Percentiles rank a stretch among this genome's conserved stretches.
Evolutionary conservation across 2,888 invertebrate genomes (phyloP).

Genomic region (Campoletis raptor): DNA sequence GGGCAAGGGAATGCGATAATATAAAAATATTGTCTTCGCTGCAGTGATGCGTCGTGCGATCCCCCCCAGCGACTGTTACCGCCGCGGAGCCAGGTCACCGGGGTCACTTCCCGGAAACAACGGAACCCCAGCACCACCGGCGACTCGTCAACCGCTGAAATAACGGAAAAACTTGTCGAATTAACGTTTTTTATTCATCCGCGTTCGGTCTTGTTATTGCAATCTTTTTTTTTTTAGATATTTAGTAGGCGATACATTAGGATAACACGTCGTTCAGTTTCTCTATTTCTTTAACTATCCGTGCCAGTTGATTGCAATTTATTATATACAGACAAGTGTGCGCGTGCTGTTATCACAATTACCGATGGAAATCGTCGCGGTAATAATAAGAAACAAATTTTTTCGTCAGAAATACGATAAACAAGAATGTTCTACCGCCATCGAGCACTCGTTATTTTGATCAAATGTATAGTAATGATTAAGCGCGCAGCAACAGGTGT

Average conservation of each 20-base stretch:
- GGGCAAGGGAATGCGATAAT: neutral
- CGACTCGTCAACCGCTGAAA: constrained; percentile 42
- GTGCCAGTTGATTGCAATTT: neutral
- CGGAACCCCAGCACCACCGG: neutral
- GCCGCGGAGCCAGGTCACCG: constrained; percentile 64
- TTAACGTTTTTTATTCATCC: neutral
- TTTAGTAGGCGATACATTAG: neutral
- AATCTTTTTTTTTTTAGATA: neutral
- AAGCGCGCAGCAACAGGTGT: constrained; percentile 6
- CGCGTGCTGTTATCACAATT: neutral
- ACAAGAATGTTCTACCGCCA: neutral
- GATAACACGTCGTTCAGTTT: neutral
- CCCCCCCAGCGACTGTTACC: neutral
- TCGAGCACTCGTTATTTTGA: neutral
- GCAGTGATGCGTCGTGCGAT: neutral
- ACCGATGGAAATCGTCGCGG: no score
- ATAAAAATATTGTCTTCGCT: neutral
- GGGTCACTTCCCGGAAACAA: constrained; percentile 81
- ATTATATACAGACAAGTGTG: neutral
- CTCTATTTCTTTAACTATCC: neutral
- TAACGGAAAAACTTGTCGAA: constrained; percentile 48
- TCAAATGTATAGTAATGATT: neutral
- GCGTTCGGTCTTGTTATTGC: neutral
- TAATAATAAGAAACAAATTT: neutral
- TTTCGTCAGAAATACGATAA: neutral